These are phyloP conservation scores for Chionoecetes opilio DNA, from an alignment of 1,140 invertebrate species.

Conservation along the genomic window DNA sequence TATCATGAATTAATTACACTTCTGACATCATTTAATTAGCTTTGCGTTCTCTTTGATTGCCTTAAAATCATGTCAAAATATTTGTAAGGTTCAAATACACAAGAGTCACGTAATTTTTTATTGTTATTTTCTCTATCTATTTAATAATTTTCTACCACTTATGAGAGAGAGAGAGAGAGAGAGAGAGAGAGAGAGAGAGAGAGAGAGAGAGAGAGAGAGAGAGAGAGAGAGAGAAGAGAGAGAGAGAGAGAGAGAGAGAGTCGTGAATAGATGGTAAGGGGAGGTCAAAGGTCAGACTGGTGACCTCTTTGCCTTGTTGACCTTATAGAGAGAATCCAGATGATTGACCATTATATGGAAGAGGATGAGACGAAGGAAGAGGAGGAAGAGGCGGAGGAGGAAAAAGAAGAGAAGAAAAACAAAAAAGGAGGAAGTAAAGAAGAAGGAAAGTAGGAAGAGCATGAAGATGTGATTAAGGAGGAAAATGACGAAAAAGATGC, in stretches of 20 bases:
- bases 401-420: not conserved
- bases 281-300: not conserved
- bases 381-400: not conserved
- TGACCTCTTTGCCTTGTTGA: constrained; percentile 17
- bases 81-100: no score
- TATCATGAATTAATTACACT: no score
- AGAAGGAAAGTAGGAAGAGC: not conserved
- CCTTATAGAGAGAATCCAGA: not conserved
- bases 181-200: not conserved
- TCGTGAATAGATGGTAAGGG: constrained; percentile 33
- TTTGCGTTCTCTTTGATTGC: no score
- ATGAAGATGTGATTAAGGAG: not conserved
- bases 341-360: not conserved
- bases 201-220: constrained; percentile 1
- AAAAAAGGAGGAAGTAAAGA: not conserved
- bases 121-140: no score
- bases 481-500: no score
- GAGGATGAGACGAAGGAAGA: not conserved
- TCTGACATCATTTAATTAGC: no score
- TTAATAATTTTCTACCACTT: no score
- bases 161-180: not conserved
- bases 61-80: no score
- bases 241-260: constrained; percentile 59
- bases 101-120: no score
- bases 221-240: not conserved